Evolutionary conservation across 2,888 invertebrate species (phyloP), one percentile per base, ranked within the genome.

Genomic region (Perdita meconis): DNA sequence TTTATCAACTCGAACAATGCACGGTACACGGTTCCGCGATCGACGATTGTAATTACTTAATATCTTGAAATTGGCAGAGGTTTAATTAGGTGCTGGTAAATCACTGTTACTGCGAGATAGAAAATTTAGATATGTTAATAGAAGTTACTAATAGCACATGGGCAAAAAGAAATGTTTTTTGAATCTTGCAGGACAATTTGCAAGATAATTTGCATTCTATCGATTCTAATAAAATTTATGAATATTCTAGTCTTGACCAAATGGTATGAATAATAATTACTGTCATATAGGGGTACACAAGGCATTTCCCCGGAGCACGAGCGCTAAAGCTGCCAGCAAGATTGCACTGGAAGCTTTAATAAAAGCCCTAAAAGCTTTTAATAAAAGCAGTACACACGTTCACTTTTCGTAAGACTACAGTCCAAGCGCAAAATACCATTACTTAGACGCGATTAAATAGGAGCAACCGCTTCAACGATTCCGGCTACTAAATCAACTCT

Each of bases 401-500:
- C 56, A 16, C 70, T 71, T 65, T 38, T 55, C 56, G 56, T 60
- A 69, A 69, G 64, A 61, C 64, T 65, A 22, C 44, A 69, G 59
- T 57, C 38, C 47, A n/a, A 22, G 67, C 26, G 57, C 51, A 61
- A 78, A 78, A 75, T 60, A 56, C 66, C 53, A 64, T 78, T 76
- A 71, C 63, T 76, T 76, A 78, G 66, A 57, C 70, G 36, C 66
- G 67, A 78, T 76, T 76, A 77, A 77, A 79, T 56, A n/a, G 56
- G 60, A 79, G 44, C 77, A 53, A 77, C 67, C 71, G 30, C 63
- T 77, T 77, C 63, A 56, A 72, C 82, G 68, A 80, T 76, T 61
- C 70, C 73, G 53, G 57, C 63, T 63, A 61, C 65, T 82, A 80
- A 82, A 77, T 82, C 80, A 82, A 80, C 80, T 82, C 65, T 61